Evolutionary conservation across 2,888 invertebrate genomes (phyloP), one percentile per base, ranked within the genome.

Genomic region (Andrena flavipes): DNA sequence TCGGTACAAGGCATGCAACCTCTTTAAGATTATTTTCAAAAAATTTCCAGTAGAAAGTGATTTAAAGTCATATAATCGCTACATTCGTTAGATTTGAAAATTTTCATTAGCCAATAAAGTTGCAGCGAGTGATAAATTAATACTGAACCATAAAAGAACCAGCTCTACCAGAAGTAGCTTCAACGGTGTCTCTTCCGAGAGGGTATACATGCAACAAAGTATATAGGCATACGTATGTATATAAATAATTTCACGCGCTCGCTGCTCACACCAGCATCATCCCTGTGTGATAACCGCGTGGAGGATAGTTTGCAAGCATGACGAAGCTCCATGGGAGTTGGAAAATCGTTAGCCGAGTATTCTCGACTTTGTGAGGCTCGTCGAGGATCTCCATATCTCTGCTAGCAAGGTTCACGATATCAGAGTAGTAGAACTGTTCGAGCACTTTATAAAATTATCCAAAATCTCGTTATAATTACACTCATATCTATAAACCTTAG

Each of bases 221-320:
- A 26, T 20, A 33, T 20, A 63, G 0, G n/a, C 51, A 20, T 30
- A 29, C 13, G 3, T 29, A 59, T 51, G 23, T 35, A 51, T 48
- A 29, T 30, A 35, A 10, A 33, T 48, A 56, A 20, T 13, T n/a
- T 64, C 69, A 29, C 76, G n/a, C 60, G 60, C 48, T 59, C 23
- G 49, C 62, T 70, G 51, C 73, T 48, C 54, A 70, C 54, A 54
- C 68, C 74, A 79, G 80, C 70, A 74, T 70, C 70, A 73, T 75
- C 76, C 48, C 2, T 35, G 7, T 8, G 73, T 10, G 42, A 67
- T 51, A 76, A 26, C 35, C 51, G 42, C 3, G 26, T 60, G 73
- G 77, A 80, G 85, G 89, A 91, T 92, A 91, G 91, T 91, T 91
- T 92, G 91, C 90, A 88, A 91, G 91, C 87, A 91, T 92, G 92